phyloP scores from a whole-genome alignment of 2,797 vertebrate species.

The Acipenser oxyrinchus region DNA sequence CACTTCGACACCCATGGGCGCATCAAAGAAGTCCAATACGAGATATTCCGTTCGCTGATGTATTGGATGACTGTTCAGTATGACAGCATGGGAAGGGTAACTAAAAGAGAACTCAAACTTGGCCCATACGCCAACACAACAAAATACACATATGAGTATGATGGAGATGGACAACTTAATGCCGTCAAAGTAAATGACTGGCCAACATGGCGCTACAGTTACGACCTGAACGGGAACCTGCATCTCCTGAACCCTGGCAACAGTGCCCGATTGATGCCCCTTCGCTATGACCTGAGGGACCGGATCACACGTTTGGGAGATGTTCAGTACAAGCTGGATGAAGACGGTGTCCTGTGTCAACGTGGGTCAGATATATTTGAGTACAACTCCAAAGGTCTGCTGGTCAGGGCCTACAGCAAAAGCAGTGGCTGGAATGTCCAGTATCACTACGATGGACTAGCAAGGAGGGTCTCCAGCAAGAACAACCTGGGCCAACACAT shows the following conservation, averaged over 20 bases:
- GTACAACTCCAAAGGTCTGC: constrained; percentile 95
- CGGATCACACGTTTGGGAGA: constrained; percentile 92
- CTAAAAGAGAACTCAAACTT: constrained; percentile 94
- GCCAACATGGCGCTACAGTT: constrained; percentile 96
- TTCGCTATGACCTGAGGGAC: constrained; percentile 94
- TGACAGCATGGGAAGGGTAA: constrained; percentile 95
- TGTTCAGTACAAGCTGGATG: constrained; percentile 89
- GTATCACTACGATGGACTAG: constrained; percentile 90
- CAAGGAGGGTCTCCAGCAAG: constrained; percentile 86
- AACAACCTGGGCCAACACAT: constrained; percentile 94
- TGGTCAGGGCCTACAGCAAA: constrained; percentile 88
- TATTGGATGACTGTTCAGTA: constrained; percentile 99
- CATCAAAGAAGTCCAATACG: constrained; percentile 97
- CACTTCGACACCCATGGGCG: constrained; percentile 97
- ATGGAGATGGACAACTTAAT: constrained; percentile 91
- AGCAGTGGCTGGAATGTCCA: constrained; percentile 88
- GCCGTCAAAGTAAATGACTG: constrained; percentile 92
- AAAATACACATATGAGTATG: constrained; percentile 95
- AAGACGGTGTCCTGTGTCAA: constrained; percentile 90
- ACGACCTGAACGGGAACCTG: constrained; percentile 94
- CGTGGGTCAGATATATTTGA: constrained; percentile 88
- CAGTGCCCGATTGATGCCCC: constrained; percentile 82
- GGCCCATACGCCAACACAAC: constrained; percentile 96
- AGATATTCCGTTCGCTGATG: constrained; percentile 97
- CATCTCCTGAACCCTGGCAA: constrained; percentile 92